Evolutionary conservation across 2,888 invertebrate species (phyloP).

Genomic region (Zygogramma bicolorata): DNA sequence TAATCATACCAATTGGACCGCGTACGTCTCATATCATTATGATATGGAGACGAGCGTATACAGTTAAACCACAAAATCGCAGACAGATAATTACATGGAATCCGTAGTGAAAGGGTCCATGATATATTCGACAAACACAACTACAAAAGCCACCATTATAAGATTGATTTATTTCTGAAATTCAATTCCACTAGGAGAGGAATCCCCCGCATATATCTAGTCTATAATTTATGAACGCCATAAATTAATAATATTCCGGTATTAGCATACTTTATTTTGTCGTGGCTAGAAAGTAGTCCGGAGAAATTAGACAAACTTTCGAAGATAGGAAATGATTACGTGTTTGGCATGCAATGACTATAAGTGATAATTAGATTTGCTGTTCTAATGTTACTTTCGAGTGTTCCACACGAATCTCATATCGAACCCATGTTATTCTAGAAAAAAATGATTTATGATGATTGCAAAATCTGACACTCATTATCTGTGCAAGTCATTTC

Average conservation of each 20-base stretch:
- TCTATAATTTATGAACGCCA: slow-evolving; percentile 51
- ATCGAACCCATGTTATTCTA: no score
- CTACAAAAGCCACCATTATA: slow-evolving; percentile 1
- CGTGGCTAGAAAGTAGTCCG: not conserved
- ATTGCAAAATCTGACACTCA: no score
- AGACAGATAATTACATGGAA: not conserved
- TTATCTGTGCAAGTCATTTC: no score
- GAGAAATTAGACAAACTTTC: not conserved
- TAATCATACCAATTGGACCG: no score
- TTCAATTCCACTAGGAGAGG: slow-evolving; percentile 6
- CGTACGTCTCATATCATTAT: not conserved
- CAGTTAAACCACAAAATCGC: not conserved
- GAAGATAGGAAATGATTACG: not conserved
- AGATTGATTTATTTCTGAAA: slow-evolving; percentile 21
- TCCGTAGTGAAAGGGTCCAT: not conserved
- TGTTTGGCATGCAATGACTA: no score
- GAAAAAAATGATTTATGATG: no score
- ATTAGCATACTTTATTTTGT: slow-evolving; percentile 42
- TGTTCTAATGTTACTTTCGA: no score
- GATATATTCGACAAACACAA: slow-evolving; percentile 3
- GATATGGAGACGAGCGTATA: not conserved
- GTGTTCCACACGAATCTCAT: no score
- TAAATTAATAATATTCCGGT: slow-evolving; percentile 54
- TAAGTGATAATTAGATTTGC: no score
- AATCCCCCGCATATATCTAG: slow-evolving; percentile 37